Evolutionary conservation across 2,113 vertebrate genomes (phyloP).

Genomic region (Petrocephalus zakoni): DNA sequence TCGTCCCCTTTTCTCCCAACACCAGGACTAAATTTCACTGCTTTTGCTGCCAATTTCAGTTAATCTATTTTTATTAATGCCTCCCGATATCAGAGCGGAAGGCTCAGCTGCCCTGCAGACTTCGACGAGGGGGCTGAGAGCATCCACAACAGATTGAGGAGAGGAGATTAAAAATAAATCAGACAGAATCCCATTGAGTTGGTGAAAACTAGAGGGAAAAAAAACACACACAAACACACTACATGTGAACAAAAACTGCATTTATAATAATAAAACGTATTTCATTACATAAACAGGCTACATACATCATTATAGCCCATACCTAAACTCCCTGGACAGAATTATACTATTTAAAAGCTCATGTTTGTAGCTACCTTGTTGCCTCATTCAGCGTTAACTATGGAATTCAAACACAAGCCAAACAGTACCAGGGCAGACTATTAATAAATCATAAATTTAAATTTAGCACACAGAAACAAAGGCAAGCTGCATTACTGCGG

Average conservation of each 20-base stretch:
- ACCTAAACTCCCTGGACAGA: background rate
- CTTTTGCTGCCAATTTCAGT: conserved; percentile 25
- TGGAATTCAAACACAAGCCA: background rate
- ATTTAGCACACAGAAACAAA: conserved; percentile 32
- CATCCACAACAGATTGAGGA: conserved; percentile 12
- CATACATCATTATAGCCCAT: background rate
- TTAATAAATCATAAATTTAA: conserved; percentile 21
- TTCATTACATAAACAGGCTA: background rate
- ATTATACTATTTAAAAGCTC: background rate
- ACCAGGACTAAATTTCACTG: conserved; percentile 26
- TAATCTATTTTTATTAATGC: conserved; percentile 39
- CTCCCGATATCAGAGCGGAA: conserved; percentile 16
- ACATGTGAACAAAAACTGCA: background rate
- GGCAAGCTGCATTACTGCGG: background rate
- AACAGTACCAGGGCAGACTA: background rate
- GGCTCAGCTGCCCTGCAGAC: conserved; percentile 23
- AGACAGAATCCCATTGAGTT: conserved; percentile 12
- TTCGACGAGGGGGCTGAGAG: conserved; percentile 17
- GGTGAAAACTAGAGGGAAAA: background rate
- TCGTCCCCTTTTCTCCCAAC: background rate
- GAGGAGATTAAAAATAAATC: conserved; percentile 19
- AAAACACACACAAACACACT: background rate
- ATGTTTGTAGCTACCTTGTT: background rate
- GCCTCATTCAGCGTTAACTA: background rate
- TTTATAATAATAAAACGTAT: background rate